Base-by-base conservation (phyloP, 1,140 invertebrate species). In the Dendroctonus valens region DNA sequence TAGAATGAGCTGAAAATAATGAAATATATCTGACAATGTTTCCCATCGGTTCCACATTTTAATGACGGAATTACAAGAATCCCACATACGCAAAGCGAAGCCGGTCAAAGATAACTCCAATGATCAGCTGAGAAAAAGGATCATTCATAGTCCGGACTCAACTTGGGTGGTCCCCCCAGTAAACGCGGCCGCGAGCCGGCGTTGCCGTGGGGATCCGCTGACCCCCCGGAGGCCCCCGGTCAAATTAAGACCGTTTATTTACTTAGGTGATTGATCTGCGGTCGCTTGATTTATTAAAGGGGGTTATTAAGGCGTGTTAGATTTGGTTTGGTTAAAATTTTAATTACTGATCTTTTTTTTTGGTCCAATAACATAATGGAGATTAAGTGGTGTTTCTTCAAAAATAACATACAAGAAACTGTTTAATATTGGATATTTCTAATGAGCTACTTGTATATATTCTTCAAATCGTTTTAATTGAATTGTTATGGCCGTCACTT, bases 231-330 rank as follows among this genome's bases (percentile, higher is more conserved):
- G 26, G 58, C 58, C 26, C 37, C 26, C 44, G 58, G 42, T 49
- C 58, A 59, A 59, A 59, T 59, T 59, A 59, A 59, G 58, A 59
- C 42, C 58, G 58, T 59, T 59, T 59, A 59, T 59, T 59, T 59
- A 59, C 58, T 59, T 59, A 49, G 58, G 58, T 59, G 58, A 59
- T 59, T 59, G 58, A 59, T 59, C 58, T 59, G 58, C 44, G 58
- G 46, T 59, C 42, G 7, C 46, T 59, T 59, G 46, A 59, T 49
- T 59, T 59, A 58, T 58, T 42, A 44, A 58, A 52, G n/a, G n/a
- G 9, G 55, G 9, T 44, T 58, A 59, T 59, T 59, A 59, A 59
- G 46, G 58, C 58, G 44, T 59, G 58, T 55, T 55, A 41, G 14
- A 55, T 55, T 55, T 55, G 37, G 7, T 55, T 55, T 5, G n/a